A percentile compares a stretch with the other conserved stretches of the same genome.
These are phyloP conservation scores for Tetropium fuscum DNA, from an alignment of 2,888 invertebrate genomes.

Conservation along the genomic window DNA sequence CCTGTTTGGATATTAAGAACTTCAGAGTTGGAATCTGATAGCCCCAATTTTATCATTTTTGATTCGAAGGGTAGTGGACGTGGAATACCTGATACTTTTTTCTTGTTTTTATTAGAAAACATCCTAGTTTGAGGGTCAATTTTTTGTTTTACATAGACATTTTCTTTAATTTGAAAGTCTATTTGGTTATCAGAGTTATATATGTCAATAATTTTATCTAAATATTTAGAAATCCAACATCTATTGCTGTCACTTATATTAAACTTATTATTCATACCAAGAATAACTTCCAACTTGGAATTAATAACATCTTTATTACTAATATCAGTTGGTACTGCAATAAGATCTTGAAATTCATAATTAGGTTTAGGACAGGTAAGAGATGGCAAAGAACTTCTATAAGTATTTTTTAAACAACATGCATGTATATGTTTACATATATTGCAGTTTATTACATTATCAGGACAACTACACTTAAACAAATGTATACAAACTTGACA, in stretches of 20 bases:
- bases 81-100: background rate
- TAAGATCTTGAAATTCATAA: background rate
- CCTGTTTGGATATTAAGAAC: background rate
- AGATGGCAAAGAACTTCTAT: background rate
- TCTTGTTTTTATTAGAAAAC: background rate
- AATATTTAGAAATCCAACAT: background rate
- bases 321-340: background rate
- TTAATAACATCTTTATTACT: background rate
- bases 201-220: background rate
- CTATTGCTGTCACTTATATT: background rate
- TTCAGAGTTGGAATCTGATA: background rate
- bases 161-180: background rate
- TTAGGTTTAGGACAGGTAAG: background rate
- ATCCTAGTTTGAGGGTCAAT: conserved; percentile 1
- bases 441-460: conserved; percentile 28
- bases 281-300: conserved; percentile 1
- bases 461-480: conserved; percentile 26
- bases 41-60: conserved; percentile 1
- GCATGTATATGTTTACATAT: conserved; percentile 33
- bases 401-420: background rate
- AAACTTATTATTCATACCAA: conserved; percentile 4
- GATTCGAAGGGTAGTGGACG: background rate
- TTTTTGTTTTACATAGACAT: background rate
- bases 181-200: background rate
- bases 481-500: conserved; percentile 25